Evolutionary conservation across 2,113 vertebrate species (phyloP).

Genomic region (Nipponia nippon): DNA sequence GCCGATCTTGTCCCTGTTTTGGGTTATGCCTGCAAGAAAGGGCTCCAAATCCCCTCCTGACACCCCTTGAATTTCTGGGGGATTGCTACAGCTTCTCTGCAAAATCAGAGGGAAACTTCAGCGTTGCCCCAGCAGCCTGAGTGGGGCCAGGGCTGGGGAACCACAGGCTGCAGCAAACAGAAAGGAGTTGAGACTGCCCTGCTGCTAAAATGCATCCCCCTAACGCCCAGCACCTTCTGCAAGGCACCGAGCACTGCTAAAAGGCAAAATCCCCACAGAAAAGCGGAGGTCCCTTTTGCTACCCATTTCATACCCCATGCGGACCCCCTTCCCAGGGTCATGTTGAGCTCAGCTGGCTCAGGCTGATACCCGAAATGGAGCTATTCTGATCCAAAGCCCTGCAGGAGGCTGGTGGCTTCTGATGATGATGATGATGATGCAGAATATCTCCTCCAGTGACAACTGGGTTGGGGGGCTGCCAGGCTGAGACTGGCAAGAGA

Average conservation of each 20-base stretch:
- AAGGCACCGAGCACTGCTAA: neutral
- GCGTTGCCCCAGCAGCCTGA: accelerated
- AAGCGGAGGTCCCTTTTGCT: neutral
- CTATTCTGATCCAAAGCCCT: neutral
- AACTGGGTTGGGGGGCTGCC: neutral
- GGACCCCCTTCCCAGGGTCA: neutral
- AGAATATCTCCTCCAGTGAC: neutral
- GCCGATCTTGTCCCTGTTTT: neutral
- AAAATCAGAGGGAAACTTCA: neutral
- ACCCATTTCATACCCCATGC: accelerated
- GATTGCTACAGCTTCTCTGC: neutral
- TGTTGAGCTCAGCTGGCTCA: neutral
- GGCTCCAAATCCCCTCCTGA: neutral
- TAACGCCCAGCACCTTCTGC: neutral
- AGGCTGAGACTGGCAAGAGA: neutral
- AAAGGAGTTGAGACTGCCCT: accelerated
- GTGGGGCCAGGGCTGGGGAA: neutral
- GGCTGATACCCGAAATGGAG: accelerated
- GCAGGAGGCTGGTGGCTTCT: neutral
- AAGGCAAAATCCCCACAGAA: neutral
- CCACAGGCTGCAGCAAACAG: neutral
- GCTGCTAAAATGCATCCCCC: neutral
- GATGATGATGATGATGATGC: too few species aligned
- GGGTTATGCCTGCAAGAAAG: neutral
- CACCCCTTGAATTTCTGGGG: neutral